Base-by-base conservation (phyloP, 2,888 invertebrate species). In the Drosophila robusta region DNA sequence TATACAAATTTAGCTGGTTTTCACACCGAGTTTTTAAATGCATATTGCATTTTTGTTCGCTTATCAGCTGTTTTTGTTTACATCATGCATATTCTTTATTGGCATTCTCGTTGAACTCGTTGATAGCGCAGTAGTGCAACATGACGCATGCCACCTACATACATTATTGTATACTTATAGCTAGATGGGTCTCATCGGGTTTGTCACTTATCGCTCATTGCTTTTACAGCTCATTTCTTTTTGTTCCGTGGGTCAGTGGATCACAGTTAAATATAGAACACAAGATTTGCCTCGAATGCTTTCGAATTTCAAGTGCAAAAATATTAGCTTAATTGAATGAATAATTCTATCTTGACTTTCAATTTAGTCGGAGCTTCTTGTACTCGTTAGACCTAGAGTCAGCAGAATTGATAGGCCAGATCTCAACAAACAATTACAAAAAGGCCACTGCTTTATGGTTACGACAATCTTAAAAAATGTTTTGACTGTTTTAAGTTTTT, bases 21-120 rank as follows among this genome's bases (percentile, higher is more conserved):
- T 22, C 22, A 26, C 9, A 9, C 9, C 2, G 1, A 2, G 2
- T 34, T 44, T 9, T 51, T 9, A 24, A 70, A 42, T 26, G 16
- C 42, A 49, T 55, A 50, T 46, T 51, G 16, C 36, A 61, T 42
- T 32, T 12, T 12, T 26, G 12, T 18, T 12, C 14, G 42, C 41
- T 63, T 72, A 62, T 75, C 63, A 62, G 44, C 34, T 60, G 38
- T 22, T 51, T 9, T 70, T 50, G 12, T 52, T 39, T n/a, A 14
- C 1, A 24, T 42, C 36, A 16, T 16, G 14, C 24, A 38, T 26
- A 34, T 38, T 18, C 0, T 24, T 39, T 14, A 32, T 44, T 16
- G 11, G 4, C 14, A 36, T 16, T 39, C 4, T n/a, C 26, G 18
- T 38, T 44, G 8, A 18, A 32, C 45, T 12, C 18, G 29, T 12